Evolutionary conservation across 2,797 vertebrate species (phyloP).

Genomic region (Zenarchopterus dispar): DNA sequence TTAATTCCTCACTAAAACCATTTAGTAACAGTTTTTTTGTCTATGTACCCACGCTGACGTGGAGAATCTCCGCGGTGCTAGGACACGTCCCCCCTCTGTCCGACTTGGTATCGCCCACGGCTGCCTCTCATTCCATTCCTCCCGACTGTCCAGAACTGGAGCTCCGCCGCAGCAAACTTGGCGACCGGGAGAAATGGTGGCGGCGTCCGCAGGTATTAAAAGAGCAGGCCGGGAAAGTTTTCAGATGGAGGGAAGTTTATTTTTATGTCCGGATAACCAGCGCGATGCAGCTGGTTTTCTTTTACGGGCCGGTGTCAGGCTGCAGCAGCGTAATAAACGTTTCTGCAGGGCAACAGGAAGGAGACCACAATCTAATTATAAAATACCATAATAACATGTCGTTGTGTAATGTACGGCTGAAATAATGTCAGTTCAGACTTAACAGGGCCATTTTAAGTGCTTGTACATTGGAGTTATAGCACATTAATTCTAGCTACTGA

Average conservation of each 20-base stretch:
- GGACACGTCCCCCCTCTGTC: background rate
- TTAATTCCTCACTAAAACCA: too few species aligned
- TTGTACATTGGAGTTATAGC: too few species aligned
- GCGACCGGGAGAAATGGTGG: slow-evolving; percentile 39
- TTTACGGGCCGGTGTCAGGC: slow-evolving; percentile 8
- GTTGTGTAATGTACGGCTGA: too few species aligned
- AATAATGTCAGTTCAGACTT: too few species aligned
- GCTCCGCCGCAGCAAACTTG: slow-evolving; percentile 58
- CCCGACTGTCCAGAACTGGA: slow-evolving; percentile 32
- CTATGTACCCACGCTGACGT: background rate
- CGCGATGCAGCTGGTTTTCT: slow-evolving; percentile 15
- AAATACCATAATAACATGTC: too few species aligned
- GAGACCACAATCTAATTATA: background rate
- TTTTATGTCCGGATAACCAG: slow-evolving; percentile 25
- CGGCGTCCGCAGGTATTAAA: slow-evolving; percentile 38
- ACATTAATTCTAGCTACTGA: too few species aligned
- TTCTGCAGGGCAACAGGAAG: slow-evolving; percentile 2
- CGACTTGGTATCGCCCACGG: slow-evolving; percentile 79
- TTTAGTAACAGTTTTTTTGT: too few species aligned
- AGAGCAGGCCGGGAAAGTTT: slow-evolving; percentile 31
- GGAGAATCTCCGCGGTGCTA: fast-evolving
- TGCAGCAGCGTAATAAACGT: slow-evolving; percentile 14
- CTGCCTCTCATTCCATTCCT: slow-evolving; percentile 80
- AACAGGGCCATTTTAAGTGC: too few species aligned
- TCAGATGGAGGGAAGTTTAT: slow-evolving; percentile 38